Evolutionary conservation across 1,140 invertebrate genomes (phyloP).

Genomic region (Lordiphosa stackelbergi): DNA sequence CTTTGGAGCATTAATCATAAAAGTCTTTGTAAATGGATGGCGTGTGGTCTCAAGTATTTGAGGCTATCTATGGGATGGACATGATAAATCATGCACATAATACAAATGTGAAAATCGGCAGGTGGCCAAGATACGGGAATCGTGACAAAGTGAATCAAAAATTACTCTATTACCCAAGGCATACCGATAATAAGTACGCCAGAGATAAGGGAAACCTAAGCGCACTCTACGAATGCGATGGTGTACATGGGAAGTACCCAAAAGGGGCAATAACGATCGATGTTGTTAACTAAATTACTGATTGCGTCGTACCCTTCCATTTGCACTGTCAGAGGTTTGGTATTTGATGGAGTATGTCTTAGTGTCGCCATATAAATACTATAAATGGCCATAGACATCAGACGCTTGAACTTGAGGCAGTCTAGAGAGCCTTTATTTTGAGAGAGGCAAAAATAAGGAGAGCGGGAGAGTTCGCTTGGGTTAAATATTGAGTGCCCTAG

Average conservation of each 20-base stretch:
- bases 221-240: constrained; percentile 1
- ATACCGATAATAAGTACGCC: constrained; percentile 3
- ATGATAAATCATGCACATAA: constrained; percentile 41
- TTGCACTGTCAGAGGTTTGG: constrained; percentile 44
- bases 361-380: constrained; percentile 21
- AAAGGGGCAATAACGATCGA: constrained; percentile 1
- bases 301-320: constrained; percentile 10
- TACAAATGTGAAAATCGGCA: constrained; percentile 2
- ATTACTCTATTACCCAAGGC: constrained; percentile 47
- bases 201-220: constrained; percentile 32
- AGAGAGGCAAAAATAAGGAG: not conserved
- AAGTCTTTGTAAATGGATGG: constrained; percentile 22
- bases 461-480: too few species aligned
- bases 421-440: constrained; percentile 7
- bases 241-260: constrained; percentile 43
- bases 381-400: constrained; percentile 38
- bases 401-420: constrained; percentile 37
- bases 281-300: constrained; percentile 26
- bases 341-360: constrained; percentile 36
- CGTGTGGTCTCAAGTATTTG: constrained; percentile 19
- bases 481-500: too few species aligned
- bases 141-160: constrained; percentile 60
- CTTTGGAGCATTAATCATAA: constrained; percentile 65
- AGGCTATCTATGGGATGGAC: constrained; percentile 17
- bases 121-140: constrained; percentile 28